Evolutionary conservation across 2,888 invertebrate genomes (phyloP).

Genomic region (Flexamia atlantica): DNA sequence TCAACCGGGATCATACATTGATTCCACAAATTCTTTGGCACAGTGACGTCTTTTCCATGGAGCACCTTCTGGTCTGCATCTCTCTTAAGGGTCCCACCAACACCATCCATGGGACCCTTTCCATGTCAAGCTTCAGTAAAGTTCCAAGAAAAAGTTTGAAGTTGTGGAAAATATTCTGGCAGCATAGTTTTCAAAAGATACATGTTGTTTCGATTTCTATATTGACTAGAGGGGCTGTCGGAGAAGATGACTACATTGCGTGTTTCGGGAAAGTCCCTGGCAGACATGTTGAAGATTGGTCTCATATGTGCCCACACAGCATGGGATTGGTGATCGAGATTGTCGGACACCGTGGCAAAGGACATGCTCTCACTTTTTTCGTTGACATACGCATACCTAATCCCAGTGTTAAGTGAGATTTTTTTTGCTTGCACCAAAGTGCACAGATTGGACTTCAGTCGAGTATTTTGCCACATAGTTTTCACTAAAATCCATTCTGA

Average conservation of each 20-base stretch:
- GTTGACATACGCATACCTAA: too few relatives aligned
- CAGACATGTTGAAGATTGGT: background rate
- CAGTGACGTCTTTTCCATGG: slow-evolving; percentile 26
- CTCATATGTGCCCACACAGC: slow-evolving; percentile 27
- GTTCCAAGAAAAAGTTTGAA: background rate
- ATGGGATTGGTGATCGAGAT: slow-evolving; percentile 10
- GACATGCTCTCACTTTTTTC: too few relatives aligned
- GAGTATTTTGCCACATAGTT: slow-evolving; percentile 1
- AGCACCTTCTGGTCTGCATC: slow-evolving; percentile 31
- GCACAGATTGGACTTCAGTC: slow-evolving; percentile 11
- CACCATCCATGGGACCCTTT: slow-evolving; percentile 40
- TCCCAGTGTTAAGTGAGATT: too few relatives aligned
- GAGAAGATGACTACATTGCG: background rate
- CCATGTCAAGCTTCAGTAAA: slow-evolving; percentile 41
- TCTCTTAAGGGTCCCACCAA: slow-evolving; percentile 49
- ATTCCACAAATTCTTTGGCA: background rate
- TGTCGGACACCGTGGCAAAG: background rate
- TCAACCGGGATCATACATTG: background rate
- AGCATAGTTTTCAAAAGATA: background rate
- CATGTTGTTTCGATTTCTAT: background rate
- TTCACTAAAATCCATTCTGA: slow-evolving; percentile 41
- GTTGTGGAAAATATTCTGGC: background rate
- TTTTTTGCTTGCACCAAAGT: background rate
- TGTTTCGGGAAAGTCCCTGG: too few relatives aligned
- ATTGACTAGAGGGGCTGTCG: background rate